Conservation (phyloP, 2,113 vertebrate genomes). For the Rutilus rutilus region DNA sequence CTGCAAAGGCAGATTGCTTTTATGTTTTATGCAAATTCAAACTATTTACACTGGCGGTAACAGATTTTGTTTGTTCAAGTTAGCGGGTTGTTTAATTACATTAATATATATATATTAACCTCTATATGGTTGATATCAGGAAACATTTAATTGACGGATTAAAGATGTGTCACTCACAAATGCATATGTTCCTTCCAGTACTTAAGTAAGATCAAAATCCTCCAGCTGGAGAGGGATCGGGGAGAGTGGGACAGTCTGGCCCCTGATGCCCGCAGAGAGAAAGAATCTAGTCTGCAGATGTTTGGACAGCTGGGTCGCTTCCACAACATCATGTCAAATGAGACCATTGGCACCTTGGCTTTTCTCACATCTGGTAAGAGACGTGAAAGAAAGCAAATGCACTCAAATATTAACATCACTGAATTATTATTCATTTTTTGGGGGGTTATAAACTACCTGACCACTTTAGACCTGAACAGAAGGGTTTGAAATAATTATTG, state of each 20-base stretch:
- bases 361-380: conserved; percentile 94
- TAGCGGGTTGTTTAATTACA: neutral
- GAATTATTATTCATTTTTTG: neutral
- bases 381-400: conserved; percentile 11
- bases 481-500: neutral
- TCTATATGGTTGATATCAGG: neutral
- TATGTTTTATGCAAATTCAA: neutral
- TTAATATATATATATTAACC: conserved; percentile 1
- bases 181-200: conserved; percentile 76
- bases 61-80: neutral
- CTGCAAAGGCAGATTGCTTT: neutral
- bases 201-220: conserved; percentile 97
- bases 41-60: neutral
- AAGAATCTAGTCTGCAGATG: conserved; percentile 95
- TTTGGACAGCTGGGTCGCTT: conserved; percentile 96
- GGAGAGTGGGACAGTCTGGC: conserved; percentile 91
- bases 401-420: neutral
- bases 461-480: neutral
- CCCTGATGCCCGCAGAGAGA: conserved; percentile 88
- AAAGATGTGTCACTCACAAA: neutral
- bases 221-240: conserved; percentile 92
- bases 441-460: neutral
- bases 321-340: conserved; percentile 99
- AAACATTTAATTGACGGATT: conserved; percentile 3
- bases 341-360: conserved; percentile 95